These are phyloP conservation scores for Tyrannus savana DNA, from an alignment of 2,113 vertebrate species.

Conservation along the genomic window DNA sequence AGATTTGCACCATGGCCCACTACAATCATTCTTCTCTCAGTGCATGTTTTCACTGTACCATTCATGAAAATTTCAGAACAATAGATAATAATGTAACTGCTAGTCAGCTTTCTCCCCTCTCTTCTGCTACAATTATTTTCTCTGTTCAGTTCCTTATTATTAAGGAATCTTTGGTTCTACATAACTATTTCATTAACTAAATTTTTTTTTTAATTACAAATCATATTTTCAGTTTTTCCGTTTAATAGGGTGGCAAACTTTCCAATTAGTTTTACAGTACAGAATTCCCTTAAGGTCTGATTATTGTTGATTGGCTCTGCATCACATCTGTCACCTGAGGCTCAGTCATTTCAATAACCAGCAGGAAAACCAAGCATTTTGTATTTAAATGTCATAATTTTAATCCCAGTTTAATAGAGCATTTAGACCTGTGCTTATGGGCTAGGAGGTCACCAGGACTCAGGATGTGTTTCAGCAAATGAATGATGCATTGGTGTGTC, in stretches of 20 bases:
- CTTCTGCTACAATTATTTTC: neutral
- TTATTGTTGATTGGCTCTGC: neutral
- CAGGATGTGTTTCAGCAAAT: neutral
- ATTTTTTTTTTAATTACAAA: neutral
- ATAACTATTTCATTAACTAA: slow-evolving; percentile 1
- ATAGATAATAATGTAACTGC: neutral
- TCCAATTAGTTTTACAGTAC: neutral
- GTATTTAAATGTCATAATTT: neutral
- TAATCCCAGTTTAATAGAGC: neutral
- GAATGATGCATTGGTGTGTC: neutral
- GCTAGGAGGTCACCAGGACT: neutral
- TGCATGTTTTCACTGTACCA: neutral
- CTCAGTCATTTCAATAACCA: neutral
- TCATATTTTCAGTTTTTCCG: neutral
- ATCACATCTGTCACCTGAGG: neutral
- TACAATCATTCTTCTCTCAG: neutral
- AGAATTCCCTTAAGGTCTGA: neutral
- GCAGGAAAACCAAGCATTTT: neutral
- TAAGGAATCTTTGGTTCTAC: neutral
- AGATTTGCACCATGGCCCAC: neutral
- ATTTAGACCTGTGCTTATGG: neutral
- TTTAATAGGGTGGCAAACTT: neutral
- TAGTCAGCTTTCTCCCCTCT: neutral
- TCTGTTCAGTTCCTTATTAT: neutral
- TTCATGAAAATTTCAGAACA: neutral